These are phyloP conservation scores for Diglossa brunneiventris DNA, from an alignment of 2,113 vertebrate genomes.

Conservation along the genomic window DNA sequence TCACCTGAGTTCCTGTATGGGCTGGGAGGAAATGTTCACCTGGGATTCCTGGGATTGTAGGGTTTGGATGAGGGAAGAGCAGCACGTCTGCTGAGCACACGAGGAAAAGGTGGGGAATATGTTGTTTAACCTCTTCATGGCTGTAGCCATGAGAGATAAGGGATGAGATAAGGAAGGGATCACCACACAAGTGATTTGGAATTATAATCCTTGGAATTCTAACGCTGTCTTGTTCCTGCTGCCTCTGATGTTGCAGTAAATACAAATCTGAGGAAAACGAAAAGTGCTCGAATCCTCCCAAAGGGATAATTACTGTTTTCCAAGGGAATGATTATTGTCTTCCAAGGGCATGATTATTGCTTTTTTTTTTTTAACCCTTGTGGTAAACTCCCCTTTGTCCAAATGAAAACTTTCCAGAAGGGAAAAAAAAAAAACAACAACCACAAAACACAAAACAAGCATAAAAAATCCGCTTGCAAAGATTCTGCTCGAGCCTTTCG, in stretches of 20 bases:
- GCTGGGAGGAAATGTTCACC: not conserved
- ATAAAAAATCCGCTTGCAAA: not conserved
- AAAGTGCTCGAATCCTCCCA: not conserved
- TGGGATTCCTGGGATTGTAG: not conserved
- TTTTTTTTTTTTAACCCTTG: not conserved
- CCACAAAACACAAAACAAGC: not conserved
- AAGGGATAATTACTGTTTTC: not conserved
- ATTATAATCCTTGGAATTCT: not conserved
- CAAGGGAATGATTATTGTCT: not conserved
- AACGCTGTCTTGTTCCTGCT: not conserved
- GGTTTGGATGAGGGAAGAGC: not conserved
- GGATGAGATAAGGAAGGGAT: not conserved
- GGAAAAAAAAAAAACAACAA: not conserved
- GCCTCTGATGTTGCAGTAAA: not conserved
- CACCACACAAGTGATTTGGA: not conserved
- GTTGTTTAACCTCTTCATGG: not conserved
- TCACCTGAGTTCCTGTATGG: not conserved
- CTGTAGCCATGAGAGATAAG: not conserved
- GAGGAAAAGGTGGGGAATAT: not conserved
- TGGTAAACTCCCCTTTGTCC: not conserved
- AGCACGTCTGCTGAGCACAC: not conserved
- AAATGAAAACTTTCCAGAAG: not conserved
- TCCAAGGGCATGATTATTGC: not conserved
- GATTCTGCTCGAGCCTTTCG: not conserved
- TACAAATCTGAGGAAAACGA: not conserved